Percentiles rank a stretch among this genome's conserved stretches.
Evolutionary conservation across 2,113 vertebrate genomes (phyloP).

Genomic region (Jaculus jaculus): DNA sequence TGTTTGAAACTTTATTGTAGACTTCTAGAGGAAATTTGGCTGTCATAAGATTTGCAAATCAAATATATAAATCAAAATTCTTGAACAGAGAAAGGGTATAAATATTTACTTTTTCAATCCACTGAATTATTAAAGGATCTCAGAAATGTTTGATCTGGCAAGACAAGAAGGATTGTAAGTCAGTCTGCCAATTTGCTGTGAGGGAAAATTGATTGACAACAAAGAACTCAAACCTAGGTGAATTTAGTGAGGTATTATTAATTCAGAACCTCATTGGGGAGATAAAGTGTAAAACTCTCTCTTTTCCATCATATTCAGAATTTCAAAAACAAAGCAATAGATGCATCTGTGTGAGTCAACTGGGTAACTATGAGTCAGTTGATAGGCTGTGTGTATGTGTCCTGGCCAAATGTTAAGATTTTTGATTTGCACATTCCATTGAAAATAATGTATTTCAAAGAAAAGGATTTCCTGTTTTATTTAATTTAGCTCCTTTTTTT

Average conservation of each 20-base stretch:
- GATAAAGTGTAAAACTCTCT: slow-evolving; percentile 40
- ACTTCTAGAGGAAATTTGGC: slow-evolving; percentile 66
- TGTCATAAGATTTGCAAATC: slow-evolving; percentile 62
- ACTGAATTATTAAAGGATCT: slow-evolving; percentile 74
- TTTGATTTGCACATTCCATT: not conserved
- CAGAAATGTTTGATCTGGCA: slow-evolving; percentile 72
- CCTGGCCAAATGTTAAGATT: not conserved
- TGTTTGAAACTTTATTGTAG: slow-evolving; percentile 46
- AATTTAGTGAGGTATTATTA: slow-evolving; percentile 64
- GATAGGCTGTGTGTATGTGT: not conserved
- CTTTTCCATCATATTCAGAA: slow-evolving; percentile 26
- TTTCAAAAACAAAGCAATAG: slow-evolving; percentile 5
- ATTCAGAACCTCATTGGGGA: slow-evolving; percentile 57
- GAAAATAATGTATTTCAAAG: not conserved
- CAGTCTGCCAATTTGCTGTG: slow-evolving; percentile 46
- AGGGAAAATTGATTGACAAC: slow-evolving; percentile 58
- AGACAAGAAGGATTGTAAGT: slow-evolving; percentile 21
- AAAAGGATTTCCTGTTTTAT: not conserved
- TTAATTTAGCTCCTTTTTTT: not conserved
- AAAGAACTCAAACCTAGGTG: slow-evolving; percentile 52
- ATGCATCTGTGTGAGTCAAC: slow-evolving; percentile 30
- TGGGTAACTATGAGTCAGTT: not conserved
- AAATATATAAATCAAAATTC: slow-evolving; percentile 67
- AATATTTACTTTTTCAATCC: slow-evolving; percentile 73
- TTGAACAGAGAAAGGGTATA: slow-evolving; percentile 54